These are phyloP conservation scores for Buceros bicornis DNA, from an alignment of 2,797 vertebrate genomes.

Conservation along the genomic window DNA sequence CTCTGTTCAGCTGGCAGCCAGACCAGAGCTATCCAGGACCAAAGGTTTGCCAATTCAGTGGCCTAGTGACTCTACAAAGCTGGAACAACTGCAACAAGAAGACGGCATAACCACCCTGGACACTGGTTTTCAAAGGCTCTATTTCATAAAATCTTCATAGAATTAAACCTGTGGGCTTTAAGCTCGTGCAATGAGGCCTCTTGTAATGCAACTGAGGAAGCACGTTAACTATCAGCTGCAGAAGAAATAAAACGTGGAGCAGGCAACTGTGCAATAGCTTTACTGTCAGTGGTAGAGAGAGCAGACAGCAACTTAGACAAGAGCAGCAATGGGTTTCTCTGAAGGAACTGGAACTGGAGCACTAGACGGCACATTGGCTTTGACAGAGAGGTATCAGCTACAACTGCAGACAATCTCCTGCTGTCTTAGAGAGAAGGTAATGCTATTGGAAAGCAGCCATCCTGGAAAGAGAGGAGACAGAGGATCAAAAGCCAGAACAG, in stretches of 20 bases:
- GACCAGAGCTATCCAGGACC: not conserved
- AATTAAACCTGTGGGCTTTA: not conserved
- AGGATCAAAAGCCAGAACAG: constrained; percentile 58
- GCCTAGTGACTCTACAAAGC: not conserved
- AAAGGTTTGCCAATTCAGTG: not conserved
- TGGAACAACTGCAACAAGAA: not conserved
- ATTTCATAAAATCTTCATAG: not conserved
- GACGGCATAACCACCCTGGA: not conserved
- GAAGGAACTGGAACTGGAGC: constrained; percentile 34
- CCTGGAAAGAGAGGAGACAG: constrained; percentile 56
- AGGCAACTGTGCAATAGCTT: not conserved
- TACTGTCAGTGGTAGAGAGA: not conserved
- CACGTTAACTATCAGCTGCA: not conserved
- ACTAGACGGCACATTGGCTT: constrained; percentile 52
- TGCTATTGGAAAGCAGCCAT: constrained; percentile 47
- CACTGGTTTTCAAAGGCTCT: not conserved
- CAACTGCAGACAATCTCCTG: constrained; percentile 43
- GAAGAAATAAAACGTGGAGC: constrained; percentile 31
- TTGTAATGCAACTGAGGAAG: not conserved
- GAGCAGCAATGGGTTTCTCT: constrained; percentile 2
- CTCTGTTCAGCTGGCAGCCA: not conserved
- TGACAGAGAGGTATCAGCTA: constrained; percentile 31
- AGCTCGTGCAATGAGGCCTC: not conserved
- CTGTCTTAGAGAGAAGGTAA: constrained; percentile 57
- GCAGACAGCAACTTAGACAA: constrained; percentile 2